Conservation (phyloP, 2,888 invertebrate genomes). For the Phragmatobia fuliginosa region DNA sequence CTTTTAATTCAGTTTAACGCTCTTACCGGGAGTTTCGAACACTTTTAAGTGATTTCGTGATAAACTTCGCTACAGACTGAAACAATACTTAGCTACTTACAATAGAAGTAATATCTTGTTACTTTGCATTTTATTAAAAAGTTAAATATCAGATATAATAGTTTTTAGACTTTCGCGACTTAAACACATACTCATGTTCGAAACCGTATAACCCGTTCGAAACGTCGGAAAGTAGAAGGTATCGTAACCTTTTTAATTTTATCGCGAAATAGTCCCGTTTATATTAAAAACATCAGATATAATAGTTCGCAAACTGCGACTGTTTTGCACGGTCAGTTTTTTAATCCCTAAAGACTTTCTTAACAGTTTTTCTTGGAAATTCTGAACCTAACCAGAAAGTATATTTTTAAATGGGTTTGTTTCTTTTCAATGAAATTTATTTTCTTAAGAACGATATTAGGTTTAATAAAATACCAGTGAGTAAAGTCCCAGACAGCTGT, state of each 20-base stretch:
- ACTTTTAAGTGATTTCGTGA: conserved; percentile 72
- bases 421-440: conserved; percentile 13
- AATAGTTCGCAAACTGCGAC: conserved; percentile 40
- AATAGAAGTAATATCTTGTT: conserved; percentile 53
- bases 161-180: conserved; percentile 41
- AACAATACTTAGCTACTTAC: conserved; percentile 68
- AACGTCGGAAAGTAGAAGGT: no score
- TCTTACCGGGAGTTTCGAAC: conserved; percentile 66
- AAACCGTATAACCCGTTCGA: no score
- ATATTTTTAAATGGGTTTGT: no score
- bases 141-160: conserved; percentile 41
- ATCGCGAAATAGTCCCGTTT: no score
- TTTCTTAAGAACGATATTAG: conserved; percentile 12
- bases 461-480: conserved; percentile 4
- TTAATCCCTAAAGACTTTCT: conserved; percentile 39
- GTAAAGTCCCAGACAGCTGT: background rate
- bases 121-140: conserved; percentile 57
- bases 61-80: conserved; percentile 69
- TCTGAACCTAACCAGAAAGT: conserved; percentile 9
- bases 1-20: conserved; percentile 74
- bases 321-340: conserved; percentile 37
- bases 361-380: conserved; percentile 32
- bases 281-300: conserved; percentile 36
- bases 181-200: no score
- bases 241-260: no score